Base-by-base conservation (phyloP, 2,113 vertebrate genomes). In the Rhinoptilus africanus region DNA sequence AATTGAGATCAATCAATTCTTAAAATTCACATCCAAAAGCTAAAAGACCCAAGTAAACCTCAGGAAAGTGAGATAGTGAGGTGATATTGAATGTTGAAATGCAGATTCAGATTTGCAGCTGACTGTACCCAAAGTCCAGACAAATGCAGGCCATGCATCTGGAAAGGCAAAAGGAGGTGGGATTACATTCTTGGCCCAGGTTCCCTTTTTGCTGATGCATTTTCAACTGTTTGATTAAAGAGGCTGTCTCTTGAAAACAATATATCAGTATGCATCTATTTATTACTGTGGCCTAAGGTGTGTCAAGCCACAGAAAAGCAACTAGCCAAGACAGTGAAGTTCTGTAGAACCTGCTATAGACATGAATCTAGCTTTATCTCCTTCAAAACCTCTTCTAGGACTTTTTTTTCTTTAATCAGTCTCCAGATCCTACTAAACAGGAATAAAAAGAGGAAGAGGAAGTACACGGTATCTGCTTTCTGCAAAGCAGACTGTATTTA, bases 401-500 rank as follows among this genome's bases (percentile, higher is more conserved):
- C 43, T 53, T 93, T 73, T 68, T 32, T 53, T 62, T 7, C 82
- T 93, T 96, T 90, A 82, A 85, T 96, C 82, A 56, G 75, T 77
- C 26, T 96, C 51, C 48, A 82, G 73, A 69, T 80, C 68, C n/a
- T 89, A 73, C 75, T 93, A 74, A 47, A 39, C 53, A 95, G 89
- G 92, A 88, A 96, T 86, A 93, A 88, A 97, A 96, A 95, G 67
- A 90, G 91, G 89, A 93, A 95, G 86, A 89, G 88, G 92, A 93
- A 96, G 57, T 60, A 86, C 73, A 67, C 12, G 8, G 69, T 78
- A 91, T 91, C 73, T 92, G n/a, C 90, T 96, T 96, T 96, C 90
- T 95, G 47, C 82, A 92, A 78, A 88, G 90, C 89, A 97, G 77
- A 93, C 62, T 94, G 6, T 94, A 96, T 97, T 97, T 97, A 95